These are phyloP conservation scores for Hyposoter dolosus DNA, from an alignment of 2,888 invertebrate species.

Conservation along the genomic window DNA sequence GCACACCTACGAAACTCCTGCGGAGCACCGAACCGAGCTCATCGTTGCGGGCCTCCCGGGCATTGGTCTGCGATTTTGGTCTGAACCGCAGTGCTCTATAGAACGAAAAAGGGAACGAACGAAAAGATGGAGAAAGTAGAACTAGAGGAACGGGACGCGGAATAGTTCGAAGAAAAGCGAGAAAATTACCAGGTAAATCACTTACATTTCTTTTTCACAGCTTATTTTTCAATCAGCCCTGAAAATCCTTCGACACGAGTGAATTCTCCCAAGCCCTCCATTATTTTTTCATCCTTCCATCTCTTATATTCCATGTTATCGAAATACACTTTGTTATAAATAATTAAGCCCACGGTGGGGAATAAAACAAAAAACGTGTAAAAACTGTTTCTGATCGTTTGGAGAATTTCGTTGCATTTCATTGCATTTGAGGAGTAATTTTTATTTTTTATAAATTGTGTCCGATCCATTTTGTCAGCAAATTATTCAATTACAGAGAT, in stretches of 20 bases:
- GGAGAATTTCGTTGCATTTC: not conserved
- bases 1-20: conserved; percentile 59
- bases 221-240: conserved; percentile 31
- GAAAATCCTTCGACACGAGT: conserved; percentile 26
- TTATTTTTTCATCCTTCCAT: conserved; percentile 16
- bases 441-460: not conserved
- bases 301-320: not conserved
- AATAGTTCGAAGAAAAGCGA: not conserved
- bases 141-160: not conserved
- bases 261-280: conserved; percentile 15
- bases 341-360: not conserved
- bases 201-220: conserved; percentile 41
- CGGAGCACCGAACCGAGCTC: conserved; percentile 42
- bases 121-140: conserved; percentile 5
- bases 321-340: not conserved
- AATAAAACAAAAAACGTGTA: not conserved
- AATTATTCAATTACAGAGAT: not conserved
- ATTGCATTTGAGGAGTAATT: not conserved
- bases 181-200: conserved; percentile 53
- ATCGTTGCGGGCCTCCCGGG: conserved; percentile 54
- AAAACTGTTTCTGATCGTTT: not conserved
- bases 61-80: conserved; percentile 56
- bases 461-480: not conserved
- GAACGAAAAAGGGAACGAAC: conserved; percentile 22
- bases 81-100: conserved; percentile 60